Evolutionary conservation across 1,140 invertebrate genomes (phyloP), one percentile per base, ranked within the genome.

Genomic region (Theocolax elegans): DNA sequence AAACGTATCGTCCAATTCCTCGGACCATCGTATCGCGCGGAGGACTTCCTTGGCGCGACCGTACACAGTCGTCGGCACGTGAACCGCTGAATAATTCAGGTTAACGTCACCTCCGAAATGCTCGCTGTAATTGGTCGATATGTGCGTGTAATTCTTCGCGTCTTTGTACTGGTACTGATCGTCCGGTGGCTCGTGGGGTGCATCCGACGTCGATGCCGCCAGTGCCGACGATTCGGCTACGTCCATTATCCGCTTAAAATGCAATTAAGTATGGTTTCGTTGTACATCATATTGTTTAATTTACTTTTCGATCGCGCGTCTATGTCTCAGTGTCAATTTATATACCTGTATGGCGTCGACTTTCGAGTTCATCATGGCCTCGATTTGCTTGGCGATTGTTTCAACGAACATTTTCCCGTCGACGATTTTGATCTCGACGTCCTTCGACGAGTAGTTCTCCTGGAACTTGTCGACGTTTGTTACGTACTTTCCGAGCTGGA

Each of bases 21-120:
- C 92, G 2, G 96, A 97, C 91, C 92, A 93, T 73, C 76, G 81
- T 19, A 86, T 85, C n/a, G 85, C 85, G 42, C 74, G 78, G 19
- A 85, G 76, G 0, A 84, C 84, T 7, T 74, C 68, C 10, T 80
- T 78, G 0, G 83, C 79, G 89, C 93, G 89, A 76, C 96, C 94
- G 81, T 93, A 98, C 44, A 99, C 96, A 84, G 97, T 97, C 25
- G 95, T 97, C 1, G 97, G 96, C 7, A 99, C 95, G 82, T 98
- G 97, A 6, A 99, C 94, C 38, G 95, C 93, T 75, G 95, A 97
- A 80, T 91, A 88, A 78, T 89, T 93, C 7, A 90, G 89, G 81
- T 97, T 97, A 3, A 98, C 94, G 12, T 89, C 85, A 21, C 92
- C 91, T 69, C 90, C 92, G 77, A 97, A 98, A 77, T 95, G 91